Percentiles rank a stretch among this genome's conserved stretches.
Evolutionary conservation across 2,888 invertebrate species (phyloP).

Genomic region (Panorpa germanica): DNA sequence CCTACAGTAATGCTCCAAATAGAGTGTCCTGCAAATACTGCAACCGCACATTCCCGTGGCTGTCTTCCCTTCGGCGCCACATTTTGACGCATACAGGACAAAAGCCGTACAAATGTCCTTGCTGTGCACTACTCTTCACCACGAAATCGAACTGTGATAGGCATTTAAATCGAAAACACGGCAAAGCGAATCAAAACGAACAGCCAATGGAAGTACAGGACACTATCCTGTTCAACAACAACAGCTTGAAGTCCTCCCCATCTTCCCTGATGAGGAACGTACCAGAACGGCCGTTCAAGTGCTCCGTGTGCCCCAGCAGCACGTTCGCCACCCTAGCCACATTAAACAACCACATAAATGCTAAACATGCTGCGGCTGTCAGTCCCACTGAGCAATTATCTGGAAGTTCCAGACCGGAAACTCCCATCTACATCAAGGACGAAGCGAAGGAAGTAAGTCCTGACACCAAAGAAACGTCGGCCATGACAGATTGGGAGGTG

Average conservation of each 20-base stretch:
- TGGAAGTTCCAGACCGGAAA: constrained; percentile 15
- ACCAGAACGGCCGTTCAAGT: constrained; percentile 61
- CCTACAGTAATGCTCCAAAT: constrained; percentile 88
- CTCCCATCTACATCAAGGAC: constrained; percentile 17
- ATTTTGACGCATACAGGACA: constrained; percentile 91
- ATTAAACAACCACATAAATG: constrained; percentile 55
- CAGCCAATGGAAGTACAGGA: constrained; percentile 14
- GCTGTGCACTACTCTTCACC: constrained; percentile 84
- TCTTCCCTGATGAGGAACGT: constrained; percentile 40
- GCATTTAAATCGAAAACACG: constrained; percentile 77
- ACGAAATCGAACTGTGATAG: constrained; percentile 96
- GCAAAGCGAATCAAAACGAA: constrained; percentile 26
- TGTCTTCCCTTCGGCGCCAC: constrained; percentile 85
- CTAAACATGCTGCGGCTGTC: constrained; percentile 37
- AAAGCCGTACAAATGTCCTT: constrained; percentile 89
- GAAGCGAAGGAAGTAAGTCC: constrained; percentile 13
- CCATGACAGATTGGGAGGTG: constrained; percentile 11
- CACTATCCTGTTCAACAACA: too few relatives aligned
- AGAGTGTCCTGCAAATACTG: constrained; percentile 88
- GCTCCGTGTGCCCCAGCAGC: constrained; percentile 62
- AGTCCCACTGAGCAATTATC: constrained; percentile 12
- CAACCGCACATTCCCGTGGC: constrained; percentile 90
- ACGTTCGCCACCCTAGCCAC: constrained; percentile 66
- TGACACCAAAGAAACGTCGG: constrained; percentile 6
- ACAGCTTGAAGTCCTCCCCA: constrained; percentile 18